Conservation (phyloP, 2,797 vertebrate species). For the Oophaga sylvatica region DNA sequence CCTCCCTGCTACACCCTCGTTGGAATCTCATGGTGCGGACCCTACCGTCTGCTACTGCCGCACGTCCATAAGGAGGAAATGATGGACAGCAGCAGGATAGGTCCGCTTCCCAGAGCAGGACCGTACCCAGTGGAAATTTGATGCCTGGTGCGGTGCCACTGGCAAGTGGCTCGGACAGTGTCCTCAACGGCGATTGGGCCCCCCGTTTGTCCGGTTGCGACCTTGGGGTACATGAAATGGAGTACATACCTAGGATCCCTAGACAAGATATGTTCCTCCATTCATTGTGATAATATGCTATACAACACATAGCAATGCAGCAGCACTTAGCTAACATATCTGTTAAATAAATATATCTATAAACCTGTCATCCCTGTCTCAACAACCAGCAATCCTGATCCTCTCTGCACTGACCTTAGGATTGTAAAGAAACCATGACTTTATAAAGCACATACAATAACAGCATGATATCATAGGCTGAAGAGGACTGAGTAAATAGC, state of each 20-base stretch:
- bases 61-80: too few relatives aligned
- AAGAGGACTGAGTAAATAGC: constrained; percentile 36
- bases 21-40: too few relatives aligned
- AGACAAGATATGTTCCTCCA: not conserved
- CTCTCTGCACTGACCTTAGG: not conserved
- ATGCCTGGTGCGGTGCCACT: too few relatives aligned
- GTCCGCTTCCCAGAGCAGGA: too few relatives aligned
- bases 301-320: not conserved
- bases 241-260: not conserved
- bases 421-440: constrained; percentile 9
- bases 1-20: too few relatives aligned
- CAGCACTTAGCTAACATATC: not conserved
- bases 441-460: constrained; percentile 37
- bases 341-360: not conserved
- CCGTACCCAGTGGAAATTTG: too few relatives aligned
- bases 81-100: too few relatives aligned
- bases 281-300: not conserved
- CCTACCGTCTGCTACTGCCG: too few relatives aligned
- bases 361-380: not conserved
- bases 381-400: not conserved
- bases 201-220: too few relatives aligned
- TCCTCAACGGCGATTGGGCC: too few relatives aligned
- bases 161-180: too few relatives aligned
- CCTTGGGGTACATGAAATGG: not conserved
- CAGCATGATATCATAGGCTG: constrained; percentile 38